Conservation (phyloP, 1,140 invertebrate genomes). For the Oedothorax gibbosus region DNA sequence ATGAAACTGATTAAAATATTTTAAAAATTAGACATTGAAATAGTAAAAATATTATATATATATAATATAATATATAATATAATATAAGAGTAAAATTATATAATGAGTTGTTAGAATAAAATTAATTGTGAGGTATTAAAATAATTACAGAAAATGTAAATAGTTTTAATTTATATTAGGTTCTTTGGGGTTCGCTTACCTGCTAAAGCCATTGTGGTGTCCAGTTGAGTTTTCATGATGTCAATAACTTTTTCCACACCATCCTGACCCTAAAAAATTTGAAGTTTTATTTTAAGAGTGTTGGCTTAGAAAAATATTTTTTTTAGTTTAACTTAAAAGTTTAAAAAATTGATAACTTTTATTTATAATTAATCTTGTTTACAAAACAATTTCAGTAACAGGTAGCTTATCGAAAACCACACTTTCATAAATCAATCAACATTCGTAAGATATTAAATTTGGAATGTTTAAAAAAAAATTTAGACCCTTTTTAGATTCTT, state of each 20-base stretch:
- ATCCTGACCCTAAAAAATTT: conserved; percentile 74
- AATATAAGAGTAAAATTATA: background rate
- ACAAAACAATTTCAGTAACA: background rate
- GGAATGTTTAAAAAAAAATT: background rate
- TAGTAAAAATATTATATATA: too few relatives aligned
- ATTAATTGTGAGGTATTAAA: background rate
- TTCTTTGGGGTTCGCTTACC: conserved; percentile 70
- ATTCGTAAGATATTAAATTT: background rate
- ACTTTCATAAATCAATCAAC: too few relatives aligned
- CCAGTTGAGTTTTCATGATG: conserved; percentile 83
- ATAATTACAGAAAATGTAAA: background rate
- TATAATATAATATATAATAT: background rate
- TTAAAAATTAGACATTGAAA: background rate
- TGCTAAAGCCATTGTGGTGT: conserved; percentile 80
- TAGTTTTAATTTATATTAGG: background rate
- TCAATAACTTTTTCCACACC: conserved; percentile 81
- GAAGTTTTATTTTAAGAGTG: background rate
- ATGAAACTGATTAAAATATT: background rate
- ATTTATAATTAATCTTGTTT: background rate
- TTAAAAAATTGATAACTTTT: background rate
- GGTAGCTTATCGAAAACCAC: background rate
- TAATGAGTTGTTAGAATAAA: background rate
- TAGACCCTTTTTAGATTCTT: background rate
- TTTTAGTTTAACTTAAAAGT: background rate
- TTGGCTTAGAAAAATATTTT: background rate